A percentile compares a stretch with the other conserved stretches of the same genome.
Evolutionary conservation across 2,888 invertebrate genomes (phyloP).

Genomic region (Sepiola atlantica): DNA sequence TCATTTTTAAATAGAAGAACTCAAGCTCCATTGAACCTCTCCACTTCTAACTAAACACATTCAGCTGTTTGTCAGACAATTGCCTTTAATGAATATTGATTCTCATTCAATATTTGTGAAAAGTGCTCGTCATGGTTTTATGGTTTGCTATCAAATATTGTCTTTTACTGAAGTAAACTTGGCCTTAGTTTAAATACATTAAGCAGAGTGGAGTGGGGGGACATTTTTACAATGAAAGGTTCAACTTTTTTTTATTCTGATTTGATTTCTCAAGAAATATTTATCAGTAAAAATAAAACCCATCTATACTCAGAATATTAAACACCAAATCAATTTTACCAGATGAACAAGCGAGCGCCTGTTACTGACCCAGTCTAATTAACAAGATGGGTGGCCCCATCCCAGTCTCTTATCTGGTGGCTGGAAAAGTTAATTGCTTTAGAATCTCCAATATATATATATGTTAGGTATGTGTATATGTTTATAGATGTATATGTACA

Average conservation of each 20-base stretch:
- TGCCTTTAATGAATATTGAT: not conserved
- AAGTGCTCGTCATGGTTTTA: not conserved
- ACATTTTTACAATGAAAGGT: not conserved
- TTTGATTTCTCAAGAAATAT: not conserved
- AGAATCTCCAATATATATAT: not conserved
- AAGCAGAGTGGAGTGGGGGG: not conserved
- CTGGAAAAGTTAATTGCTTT: not conserved
- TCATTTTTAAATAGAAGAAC: not conserved
- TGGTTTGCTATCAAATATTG: not conserved
- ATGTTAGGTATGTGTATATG: too few relatives aligned
- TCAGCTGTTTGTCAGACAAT: not conserved
- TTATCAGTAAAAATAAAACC: not conserved
- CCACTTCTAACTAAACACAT: not conserved
- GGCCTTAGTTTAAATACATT: not conserved
- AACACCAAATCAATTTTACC: not conserved
- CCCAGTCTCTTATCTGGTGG: not conserved
- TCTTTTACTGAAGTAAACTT: not conserved
- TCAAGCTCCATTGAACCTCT: not conserved
- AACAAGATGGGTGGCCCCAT: not conserved
- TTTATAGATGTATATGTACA: too few relatives aligned
- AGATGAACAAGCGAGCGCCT: not conserved
- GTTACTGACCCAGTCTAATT: not conserved
- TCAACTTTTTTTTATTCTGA: not conserved
- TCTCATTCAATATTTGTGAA: not conserved
- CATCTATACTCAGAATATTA: not conserved